These are phyloP conservation scores for Drosophila repletoides DNA, from an alignment of 1,140 invertebrate genomes.

Conservation along the genomic window DNA sequence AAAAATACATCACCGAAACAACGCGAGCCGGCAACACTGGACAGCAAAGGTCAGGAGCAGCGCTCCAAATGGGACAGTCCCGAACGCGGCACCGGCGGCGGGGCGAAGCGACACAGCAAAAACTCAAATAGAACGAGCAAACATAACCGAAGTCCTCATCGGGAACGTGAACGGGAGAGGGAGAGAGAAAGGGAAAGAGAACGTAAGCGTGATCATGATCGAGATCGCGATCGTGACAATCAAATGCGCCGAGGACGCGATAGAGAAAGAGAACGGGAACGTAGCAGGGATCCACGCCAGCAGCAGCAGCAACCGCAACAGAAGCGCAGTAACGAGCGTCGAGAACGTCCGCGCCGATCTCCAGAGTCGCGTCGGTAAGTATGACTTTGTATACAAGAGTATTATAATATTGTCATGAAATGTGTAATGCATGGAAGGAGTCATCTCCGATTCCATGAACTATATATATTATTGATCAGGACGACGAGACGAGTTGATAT, in stretches of 20 bases:
- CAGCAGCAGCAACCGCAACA: constrained; percentile 13
- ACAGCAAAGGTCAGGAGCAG: constrained; percentile 45
- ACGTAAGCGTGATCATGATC: constrained; percentile 20
- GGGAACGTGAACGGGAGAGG: constrained; percentile 26
- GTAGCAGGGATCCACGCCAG: constrained; percentile 2
- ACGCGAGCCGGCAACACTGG: constrained; percentile 13
- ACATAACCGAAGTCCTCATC: constrained; percentile 25
- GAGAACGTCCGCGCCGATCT: constrained; percentile 45
- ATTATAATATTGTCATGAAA: no score
- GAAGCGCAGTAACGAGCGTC: constrained; percentile 33
- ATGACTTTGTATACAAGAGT: no score
- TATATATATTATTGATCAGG: not conserved
- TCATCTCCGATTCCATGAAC: no score
- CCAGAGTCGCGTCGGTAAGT: constrained; percentile 56
- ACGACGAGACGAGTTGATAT: no score
- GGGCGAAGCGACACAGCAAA: constrained; percentile 7
- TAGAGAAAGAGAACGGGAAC: constrained; percentile 24
- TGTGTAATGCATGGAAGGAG: no score
- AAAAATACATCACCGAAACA: not conserved
- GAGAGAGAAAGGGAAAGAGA: constrained; percentile 31
- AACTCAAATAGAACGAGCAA: constrained; percentile 20
- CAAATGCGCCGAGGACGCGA: constrained; percentile 24
- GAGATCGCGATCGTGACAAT: constrained; percentile 26
- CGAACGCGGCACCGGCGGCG: constrained; percentile 20
- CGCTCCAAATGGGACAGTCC: constrained; percentile 79